Conservation (phyloP, 2,113 vertebrate genomes). For the Cygnus atratus region DNA sequence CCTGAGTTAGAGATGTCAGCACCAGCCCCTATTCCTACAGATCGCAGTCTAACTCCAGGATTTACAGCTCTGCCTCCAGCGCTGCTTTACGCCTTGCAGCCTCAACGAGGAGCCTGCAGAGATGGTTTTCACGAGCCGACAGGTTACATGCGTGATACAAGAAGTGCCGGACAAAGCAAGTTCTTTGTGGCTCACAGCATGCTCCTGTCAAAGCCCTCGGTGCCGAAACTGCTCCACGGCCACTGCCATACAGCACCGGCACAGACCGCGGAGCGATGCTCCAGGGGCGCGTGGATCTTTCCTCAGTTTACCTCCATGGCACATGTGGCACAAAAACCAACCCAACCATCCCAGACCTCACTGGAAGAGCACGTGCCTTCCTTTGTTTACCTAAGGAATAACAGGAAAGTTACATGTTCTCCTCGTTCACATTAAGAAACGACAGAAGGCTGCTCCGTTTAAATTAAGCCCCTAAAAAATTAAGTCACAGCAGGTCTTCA, state of each 20-base stretch:
- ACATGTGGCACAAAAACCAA: background rate
- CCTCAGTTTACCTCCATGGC: background rate
- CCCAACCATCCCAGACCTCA: accelerated
- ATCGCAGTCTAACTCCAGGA: background rate
- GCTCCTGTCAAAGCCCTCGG: background rate
- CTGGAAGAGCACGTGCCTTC: background rate
- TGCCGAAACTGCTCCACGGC: background rate
- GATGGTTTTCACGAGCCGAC: background rate
- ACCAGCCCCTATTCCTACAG: background rate
- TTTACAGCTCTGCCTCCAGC: background rate
- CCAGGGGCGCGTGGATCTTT: background rate
- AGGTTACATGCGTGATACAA: background rate
- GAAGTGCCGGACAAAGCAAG: background rate
- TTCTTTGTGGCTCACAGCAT: background rate
- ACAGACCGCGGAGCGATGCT: background rate
- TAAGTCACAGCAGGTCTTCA: background rate
- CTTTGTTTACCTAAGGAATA: background rate
- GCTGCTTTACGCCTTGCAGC: background rate
- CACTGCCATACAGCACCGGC: background rate
- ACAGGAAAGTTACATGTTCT: background rate
- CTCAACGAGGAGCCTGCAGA: background rate
- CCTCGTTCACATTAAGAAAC: background rate
- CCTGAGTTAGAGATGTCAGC: background rate
- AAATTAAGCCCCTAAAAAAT: background rate
- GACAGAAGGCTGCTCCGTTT: background rate